Conservation (phyloP, 2,888 invertebrate genomes). For the Chironomus tentans region DNA sequence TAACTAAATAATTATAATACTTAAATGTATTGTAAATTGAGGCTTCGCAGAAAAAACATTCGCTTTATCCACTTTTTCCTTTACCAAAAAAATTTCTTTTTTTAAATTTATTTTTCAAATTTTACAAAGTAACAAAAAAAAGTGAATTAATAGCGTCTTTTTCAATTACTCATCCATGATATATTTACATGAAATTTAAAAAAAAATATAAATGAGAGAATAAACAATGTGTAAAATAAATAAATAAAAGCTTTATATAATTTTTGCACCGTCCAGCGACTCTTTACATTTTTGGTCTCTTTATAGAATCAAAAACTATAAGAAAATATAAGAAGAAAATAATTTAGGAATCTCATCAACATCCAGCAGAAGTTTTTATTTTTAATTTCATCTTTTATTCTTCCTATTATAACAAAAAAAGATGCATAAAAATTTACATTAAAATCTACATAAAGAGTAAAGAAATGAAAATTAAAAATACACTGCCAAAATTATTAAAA, state of each 20-base stretch:
- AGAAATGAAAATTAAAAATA: background rate
- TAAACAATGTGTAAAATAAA: background rate
- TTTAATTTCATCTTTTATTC: background rate
- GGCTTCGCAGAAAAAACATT: too few species aligned
- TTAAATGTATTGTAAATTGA: too few species aligned
- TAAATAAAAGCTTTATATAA: conserved; percentile 6
- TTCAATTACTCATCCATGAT: too few species aligned
- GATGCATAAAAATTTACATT: background rate
- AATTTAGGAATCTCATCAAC: too few species aligned
- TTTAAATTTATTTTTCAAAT: background rate
- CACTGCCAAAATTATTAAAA: conserved; percentile 8
- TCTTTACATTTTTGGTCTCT: background rate
- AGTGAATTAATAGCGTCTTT: background rate
- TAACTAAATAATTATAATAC: too few species aligned
- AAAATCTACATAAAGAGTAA: background rate
- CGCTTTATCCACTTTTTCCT: too few species aligned
- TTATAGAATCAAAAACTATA: background rate
- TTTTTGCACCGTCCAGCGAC: conserved; percentile 11
- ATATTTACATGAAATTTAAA: background rate
- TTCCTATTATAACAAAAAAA: background rate
- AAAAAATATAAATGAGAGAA: background rate
- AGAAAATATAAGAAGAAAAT: too few species aligned
- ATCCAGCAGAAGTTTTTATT: background rate
- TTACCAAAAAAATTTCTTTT: too few species aligned
- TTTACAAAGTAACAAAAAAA: background rate